Conservation (phyloP, 2,888 invertebrate genomes). For the Agrochola circellaris region DNA sequence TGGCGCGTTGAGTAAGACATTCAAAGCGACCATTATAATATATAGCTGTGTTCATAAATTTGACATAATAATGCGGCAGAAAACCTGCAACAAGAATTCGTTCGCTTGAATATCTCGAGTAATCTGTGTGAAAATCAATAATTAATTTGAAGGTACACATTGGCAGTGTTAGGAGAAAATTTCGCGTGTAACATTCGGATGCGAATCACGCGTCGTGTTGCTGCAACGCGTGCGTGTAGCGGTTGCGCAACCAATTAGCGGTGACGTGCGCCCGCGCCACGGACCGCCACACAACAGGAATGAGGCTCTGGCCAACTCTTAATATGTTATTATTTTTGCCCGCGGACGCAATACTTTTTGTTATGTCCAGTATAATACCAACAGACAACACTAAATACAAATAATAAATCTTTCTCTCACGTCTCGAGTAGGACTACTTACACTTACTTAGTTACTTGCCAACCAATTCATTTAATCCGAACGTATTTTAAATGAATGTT, state of each 20-base stretch:
- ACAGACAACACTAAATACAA: slow-evolving; percentile 56
- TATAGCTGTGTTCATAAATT: slow-evolving; percentile 54
- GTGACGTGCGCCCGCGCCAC: slow-evolving; percentile 71
- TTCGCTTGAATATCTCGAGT: slow-evolving; percentile 56
- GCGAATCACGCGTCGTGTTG: slow-evolving; percentile 75
- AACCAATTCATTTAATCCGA: slow-evolving; percentile 56
- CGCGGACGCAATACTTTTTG: slow-evolving; percentile 58
- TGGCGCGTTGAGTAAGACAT: slow-evolving; percentile 29
- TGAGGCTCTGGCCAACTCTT: slow-evolving; percentile 76
- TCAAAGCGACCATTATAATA: slow-evolving; percentile 15
- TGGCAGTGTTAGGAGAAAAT: slow-evolving; percentile 35
- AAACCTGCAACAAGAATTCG: slow-evolving; percentile 35
- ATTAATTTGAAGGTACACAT: slow-evolving; percentile 42
- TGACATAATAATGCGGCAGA: slow-evolving; percentile 63
- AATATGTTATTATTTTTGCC: slow-evolving; percentile 69
- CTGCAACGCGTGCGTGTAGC: slow-evolving; percentile 74
- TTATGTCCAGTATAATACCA: slow-evolving; percentile 34
- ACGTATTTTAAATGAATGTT: slow-evolving; percentile 78
- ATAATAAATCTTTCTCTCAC: slow-evolving; percentile 58
- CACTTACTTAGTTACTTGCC: slow-evolving; percentile 23
- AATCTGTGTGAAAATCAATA: slow-evolving; percentile 56
- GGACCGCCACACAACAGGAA: slow-evolving; percentile 82
- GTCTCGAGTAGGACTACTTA: slow-evolving; percentile 20
- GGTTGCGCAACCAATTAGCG: slow-evolving; percentile 85
- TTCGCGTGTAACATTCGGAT: slow-evolving; percentile 61